phyloP scores from a whole-genome alignment of 2,888 invertebrate species.

The Drosophila atripex region DNA sequence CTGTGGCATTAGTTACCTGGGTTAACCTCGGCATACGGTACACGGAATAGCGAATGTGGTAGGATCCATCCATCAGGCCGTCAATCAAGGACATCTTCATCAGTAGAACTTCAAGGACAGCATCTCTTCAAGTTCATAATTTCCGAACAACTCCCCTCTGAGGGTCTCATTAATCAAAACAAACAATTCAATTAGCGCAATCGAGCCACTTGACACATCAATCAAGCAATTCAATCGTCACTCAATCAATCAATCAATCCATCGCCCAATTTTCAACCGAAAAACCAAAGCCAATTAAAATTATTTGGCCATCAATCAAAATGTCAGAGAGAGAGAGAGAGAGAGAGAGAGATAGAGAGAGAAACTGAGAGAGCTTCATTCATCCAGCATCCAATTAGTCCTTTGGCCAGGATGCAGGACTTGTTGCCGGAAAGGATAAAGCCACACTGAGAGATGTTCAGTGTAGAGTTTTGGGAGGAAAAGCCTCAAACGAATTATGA shows the following conservation, averaged over 20 bases:
- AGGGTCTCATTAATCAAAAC: not conserved
- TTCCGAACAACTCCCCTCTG: not conserved
- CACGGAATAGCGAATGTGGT: not conserved
- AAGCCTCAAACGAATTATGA: no score
- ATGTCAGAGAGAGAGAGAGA: constrained; percentile 31
- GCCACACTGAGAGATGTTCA: no score
- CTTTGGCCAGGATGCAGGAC: not conserved
- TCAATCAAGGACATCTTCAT: not conserved
- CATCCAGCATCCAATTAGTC: not conserved
- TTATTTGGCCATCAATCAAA: constrained; percentile 70
- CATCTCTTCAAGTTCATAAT: not conserved
- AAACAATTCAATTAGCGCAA: constrained; percentile 43
- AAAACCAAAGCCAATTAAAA: constrained; percentile 60
- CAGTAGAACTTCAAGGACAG: no score
- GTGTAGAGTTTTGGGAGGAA: no score
- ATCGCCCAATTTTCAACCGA: no score
- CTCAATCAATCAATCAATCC: constrained; percentile 48
- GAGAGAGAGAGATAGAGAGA: not conserved
- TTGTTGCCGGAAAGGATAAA: not conserved
- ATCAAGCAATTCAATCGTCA: constrained; percentile 42
- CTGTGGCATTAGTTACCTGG: constrained; percentile 7
- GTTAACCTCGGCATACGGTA: not conserved
- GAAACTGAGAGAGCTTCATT: not conserved
- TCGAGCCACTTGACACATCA: constrained; percentile 25
- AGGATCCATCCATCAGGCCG: no score